Evolutionary conservation across 2,888 invertebrate species (phyloP).

Genomic region (Liopterus haemorrhoidalis): DNA sequence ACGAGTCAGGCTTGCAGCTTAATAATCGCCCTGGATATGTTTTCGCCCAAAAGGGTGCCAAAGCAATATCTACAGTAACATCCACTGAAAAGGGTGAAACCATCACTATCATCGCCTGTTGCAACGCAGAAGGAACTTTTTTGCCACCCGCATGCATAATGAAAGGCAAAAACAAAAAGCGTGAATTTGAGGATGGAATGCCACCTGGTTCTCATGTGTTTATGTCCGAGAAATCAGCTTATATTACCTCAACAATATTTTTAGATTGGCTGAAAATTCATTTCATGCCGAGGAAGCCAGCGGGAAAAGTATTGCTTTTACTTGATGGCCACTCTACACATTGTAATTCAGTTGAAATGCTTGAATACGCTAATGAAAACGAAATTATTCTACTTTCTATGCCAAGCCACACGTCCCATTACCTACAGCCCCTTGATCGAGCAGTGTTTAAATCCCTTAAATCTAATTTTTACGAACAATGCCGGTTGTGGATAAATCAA

Average conservation of each 20-base stretch:
- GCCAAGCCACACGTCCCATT: slow-evolving; percentile 26
- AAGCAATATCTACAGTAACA: slow-evolving; percentile 31
- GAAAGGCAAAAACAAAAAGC: slow-evolving; percentile 35
- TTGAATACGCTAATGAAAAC: slow-evolving; percentile 32
- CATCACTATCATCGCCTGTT: slow-evolving; percentile 37
- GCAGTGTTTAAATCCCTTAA: slow-evolving; percentile 23
- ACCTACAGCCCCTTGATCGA: slow-evolving; percentile 24
- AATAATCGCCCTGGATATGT: slow-evolving; percentile 25
- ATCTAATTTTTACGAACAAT: slow-evolving; percentile 18
- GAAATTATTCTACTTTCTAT: slow-evolving; percentile 34
- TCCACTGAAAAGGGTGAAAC: slow-evolving; percentile 37
- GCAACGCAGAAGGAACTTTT: slow-evolving; percentile 38
- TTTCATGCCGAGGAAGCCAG: slow-evolving; percentile 36
- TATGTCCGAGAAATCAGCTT: slow-evolving; percentile 33
- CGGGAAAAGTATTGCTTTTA: slow-evolving; percentile 34
- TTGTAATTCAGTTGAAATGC: slow-evolving; percentile 26
- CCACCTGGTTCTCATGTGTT: slow-evolving; percentile 30
- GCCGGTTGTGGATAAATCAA: slow-evolving; percentile 14
- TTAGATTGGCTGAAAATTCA: slow-evolving; percentile 31
- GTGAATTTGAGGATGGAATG: slow-evolving; percentile 33
- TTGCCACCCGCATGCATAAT: slow-evolving; percentile 35
- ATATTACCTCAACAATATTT: slow-evolving; percentile 30
- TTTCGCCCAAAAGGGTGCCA: slow-evolving; percentile 32
- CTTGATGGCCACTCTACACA: slow-evolving; percentile 37
- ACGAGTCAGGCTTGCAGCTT: slow-evolving; percentile 23